Base-by-base conservation (phyloP, 2,888 invertebrate genomes). In the Leucozona laternaria region DNA sequence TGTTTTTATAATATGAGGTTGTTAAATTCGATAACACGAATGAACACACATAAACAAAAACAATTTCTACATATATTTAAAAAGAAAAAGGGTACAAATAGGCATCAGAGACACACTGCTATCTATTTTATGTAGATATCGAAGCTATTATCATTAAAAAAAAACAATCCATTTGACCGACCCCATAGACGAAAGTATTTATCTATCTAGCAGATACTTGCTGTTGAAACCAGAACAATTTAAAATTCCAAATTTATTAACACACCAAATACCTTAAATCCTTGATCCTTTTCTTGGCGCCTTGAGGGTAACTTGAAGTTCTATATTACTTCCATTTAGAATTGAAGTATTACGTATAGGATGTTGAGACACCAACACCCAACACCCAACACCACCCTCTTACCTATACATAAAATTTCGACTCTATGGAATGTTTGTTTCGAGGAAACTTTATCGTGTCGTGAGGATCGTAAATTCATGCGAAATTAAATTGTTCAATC, bases 401-500 rank as follows among this genome's bases (percentile, higher is more conserved):
- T 37, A 45, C 48, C 1, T 8, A 37, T 20, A 34, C 37, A 66
- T 53, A 34, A 43, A 37, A 70, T 76, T 70, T 70, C 40, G 48
- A 43, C 60, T 66, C 25, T 62, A 43, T 71, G 50, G 28, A 78
- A 71, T 53, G 71, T 55, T 62, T 43, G 58, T 68, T 34, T 48
- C 28, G 43, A 64, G 40, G 43, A 72, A 66, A 60, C 34, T 78
- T 75, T 78, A 82, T 79, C 57, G 78, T 48, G 48, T 45, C 78
- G 57, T 75, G 78, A 48, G 34, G 20, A 78, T 75, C 78, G 79
- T 86, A 86, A 86, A 78, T 60, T 85, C 77, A 72, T 75, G 86
- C 73, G 73, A 73, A 86, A 82, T 81, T 55, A 77, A 85, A 81
- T 78, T 86, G 81, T 86, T 79, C 71, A 86, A 86, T 86, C 82